Evolutionary conservation across 2,888 invertebrate genomes (phyloP).

Genomic region (Coremacera marginata): DNA sequence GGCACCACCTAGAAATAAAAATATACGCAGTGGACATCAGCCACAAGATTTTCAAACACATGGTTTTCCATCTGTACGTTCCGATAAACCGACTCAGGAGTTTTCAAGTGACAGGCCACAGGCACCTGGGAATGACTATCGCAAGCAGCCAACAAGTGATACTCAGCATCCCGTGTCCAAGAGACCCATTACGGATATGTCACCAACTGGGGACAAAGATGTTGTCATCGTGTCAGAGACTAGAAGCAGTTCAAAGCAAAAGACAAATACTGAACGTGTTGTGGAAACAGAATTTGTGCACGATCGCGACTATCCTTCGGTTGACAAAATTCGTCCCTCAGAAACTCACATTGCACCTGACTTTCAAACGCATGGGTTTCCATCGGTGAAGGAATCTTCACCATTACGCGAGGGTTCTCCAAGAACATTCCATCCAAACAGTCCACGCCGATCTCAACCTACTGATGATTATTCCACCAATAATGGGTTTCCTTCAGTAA

Average conservation of each 20-base stretch:
- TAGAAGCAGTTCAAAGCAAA: slow-evolving; percentile 57
- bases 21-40: slow-evolving; percentile 41
- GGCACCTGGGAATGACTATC: not conserved
- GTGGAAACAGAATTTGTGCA: slow-evolving; percentile 56
- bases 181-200: slow-evolving; percentile 3
- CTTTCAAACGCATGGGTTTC: slow-evolving; percentile 54
- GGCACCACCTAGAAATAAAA: slow-evolving; percentile 29
- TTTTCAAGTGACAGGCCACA: slow-evolving; percentile 54
- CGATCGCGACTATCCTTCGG: slow-evolving; percentile 41
- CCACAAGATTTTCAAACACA: slow-evolving; percentile 56
- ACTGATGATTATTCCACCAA: slow-evolving; percentile 49
- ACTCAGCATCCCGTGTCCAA: slow-evolving; percentile 9
- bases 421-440: slow-evolving; percentile 5
- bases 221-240: slow-evolving; percentile 58
- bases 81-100: slow-evolving; percentile 59
- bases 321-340: slow-evolving; percentile 36
- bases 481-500: slow-evolving; percentile 51
- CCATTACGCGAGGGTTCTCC: slow-evolving; percentile 22
- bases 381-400: slow-evolving; percentile 46
- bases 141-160: not conserved
- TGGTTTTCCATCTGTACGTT: slow-evolving; percentile 59
- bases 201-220: slow-evolving; percentile 42
- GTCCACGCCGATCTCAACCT: slow-evolving; percentile 31
- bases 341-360: slow-evolving; percentile 47
- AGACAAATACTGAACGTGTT: slow-evolving; percentile 55